Evolutionary conservation across 53 echinoderm and acorn worm genomes (phyloP), one percentile per base, ranked within the genome.

Genomic region (Mesocentrotus franciscanus): DNA sequence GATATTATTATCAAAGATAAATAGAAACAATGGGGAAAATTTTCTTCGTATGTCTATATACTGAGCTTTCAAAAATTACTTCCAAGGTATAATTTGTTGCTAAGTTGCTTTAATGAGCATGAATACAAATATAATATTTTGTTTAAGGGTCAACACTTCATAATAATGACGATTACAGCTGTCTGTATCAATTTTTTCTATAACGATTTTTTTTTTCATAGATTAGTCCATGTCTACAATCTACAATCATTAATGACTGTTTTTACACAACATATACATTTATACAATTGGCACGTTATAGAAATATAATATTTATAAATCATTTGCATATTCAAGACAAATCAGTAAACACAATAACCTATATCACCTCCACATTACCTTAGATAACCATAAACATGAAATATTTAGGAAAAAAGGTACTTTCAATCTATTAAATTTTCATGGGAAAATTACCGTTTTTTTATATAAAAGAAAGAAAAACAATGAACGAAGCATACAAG

Each of bases 251-350:
- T 87, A 57, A 58, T 12, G 58, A 26, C 27, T 87, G 84, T n/a
- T n/a, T 57, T 27, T 87, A n/a, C 87, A 87, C 6, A 57, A 87
- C 56, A 57, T 87, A 57, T 87, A 85, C 87, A 85, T 85, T 85
- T 85, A 85, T 85, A 87, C 87, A 87, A 87, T 87, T 87, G 87
- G 87, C 87, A 87, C 59, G n/a, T 87, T n/a, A 87, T 87, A 87
- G 26, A 57, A 87, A 87, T 87, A 87, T 87, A 61, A 57, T 87
- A 87, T 87, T 87, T 59, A 87, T 87, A 58, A 85, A 87, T 87
- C 57, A 87, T 87, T 57, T 87, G 87, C 34, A 87, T 87, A 58
- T 34, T 58, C n/a, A n/a, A 87, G 58, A 87, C 87, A 87, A 26
- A n/a, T 49, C n/a, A n/a, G n/a, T n/a, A n/a, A n/a, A 57, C 22